These are phyloP conservation scores for Alosa alosa DNA, from an alignment of 2,113 vertebrate genomes.

Conservation along the genomic window DNA sequence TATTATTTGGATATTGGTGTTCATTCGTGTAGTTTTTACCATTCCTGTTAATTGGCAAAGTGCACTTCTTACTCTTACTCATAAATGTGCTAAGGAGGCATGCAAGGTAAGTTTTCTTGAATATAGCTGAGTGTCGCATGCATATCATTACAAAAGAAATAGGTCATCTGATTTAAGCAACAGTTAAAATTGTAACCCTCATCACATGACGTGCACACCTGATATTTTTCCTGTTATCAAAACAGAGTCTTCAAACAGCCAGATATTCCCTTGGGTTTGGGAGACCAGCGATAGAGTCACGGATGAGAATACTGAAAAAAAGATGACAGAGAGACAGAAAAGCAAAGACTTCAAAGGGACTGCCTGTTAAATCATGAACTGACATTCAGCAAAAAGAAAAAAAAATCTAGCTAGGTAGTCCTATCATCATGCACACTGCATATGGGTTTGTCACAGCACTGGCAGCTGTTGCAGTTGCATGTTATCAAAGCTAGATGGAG, in stretches of 20 bases:
- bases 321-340: constrained; percentile 17
- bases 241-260: constrained; percentile 87
- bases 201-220: constrained; percentile 68
- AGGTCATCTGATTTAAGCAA: too few relatives aligned
- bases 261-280: constrained; percentile 86
- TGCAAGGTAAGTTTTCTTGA: too few relatives aligned
- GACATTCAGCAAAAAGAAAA: background rate
- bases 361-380: background rate
- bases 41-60: too few relatives aligned
- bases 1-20: too few relatives aligned
- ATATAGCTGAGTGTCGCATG: too few relatives aligned
- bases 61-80: too few relatives aligned
- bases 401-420: background rate
- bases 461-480: background rate
- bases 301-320: constrained; percentile 82
- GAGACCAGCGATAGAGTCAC: constrained; percentile 79
- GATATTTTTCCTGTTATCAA: constrained; percentile 81
- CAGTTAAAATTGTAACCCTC: background rate
- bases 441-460: background rate
- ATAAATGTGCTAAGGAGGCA: too few relatives aligned
- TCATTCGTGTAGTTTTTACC: background rate
- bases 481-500: background rate
- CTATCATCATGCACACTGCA: background rate
- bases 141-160: too few relatives aligned
- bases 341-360: background rate